Evolutionary conservation across 64 coral and sea anemone genomes (phyloP), one percentile per base, ranked within the genome.

Genomic region (Montipora capricornis): DNA sequence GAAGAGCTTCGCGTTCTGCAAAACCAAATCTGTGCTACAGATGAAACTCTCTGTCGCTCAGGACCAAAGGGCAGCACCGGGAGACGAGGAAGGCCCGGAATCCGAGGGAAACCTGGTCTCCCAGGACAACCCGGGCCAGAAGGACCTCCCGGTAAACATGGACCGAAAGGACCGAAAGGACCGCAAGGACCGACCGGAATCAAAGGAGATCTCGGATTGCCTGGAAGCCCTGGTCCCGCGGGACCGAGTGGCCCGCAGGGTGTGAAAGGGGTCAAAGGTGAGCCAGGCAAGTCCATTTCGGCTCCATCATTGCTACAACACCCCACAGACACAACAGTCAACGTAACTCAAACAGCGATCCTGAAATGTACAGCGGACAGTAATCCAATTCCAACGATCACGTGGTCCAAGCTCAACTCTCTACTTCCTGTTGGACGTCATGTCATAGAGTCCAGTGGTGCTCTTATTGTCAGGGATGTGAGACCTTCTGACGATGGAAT

Each of bases 131-230:
- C 44, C 0, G 92, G 85, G 1, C 77, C 77, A 64, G 78, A 80
- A 6, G 92, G 92, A 11, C 76, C 84, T 19, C 92, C 92, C 7
- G 92, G 92, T 47, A 93, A 81, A 82, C 84, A 88, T 22, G 92
- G 91, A 57, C 67, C 84, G 16, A 15, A 15, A 16, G 92, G 92
- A 24, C 16, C 49, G 59, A n/a, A n/a, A n/a, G n/a, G n/a, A n/a
- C n/a, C n/a, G n/a, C 68, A 15, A 44, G 92, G 92, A 64, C 29
- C 62, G 47, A 67, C 20, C 26, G 84, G 92, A 0, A 79, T 80
- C 4, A 81, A 77, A 70, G 92, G 92, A 6, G 87, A 75, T 22
- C 49, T 80, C 29, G 92, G 92, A 10, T 8, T 75, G 2, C 76
- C 87, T 60, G 92, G 92, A 47, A 61, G 69, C 13, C 62, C 68